These are phyloP conservation scores for Ptilodon capucinus DNA, from an alignment of 2,888 invertebrate genomes.

Conservation along the genomic window DNA sequence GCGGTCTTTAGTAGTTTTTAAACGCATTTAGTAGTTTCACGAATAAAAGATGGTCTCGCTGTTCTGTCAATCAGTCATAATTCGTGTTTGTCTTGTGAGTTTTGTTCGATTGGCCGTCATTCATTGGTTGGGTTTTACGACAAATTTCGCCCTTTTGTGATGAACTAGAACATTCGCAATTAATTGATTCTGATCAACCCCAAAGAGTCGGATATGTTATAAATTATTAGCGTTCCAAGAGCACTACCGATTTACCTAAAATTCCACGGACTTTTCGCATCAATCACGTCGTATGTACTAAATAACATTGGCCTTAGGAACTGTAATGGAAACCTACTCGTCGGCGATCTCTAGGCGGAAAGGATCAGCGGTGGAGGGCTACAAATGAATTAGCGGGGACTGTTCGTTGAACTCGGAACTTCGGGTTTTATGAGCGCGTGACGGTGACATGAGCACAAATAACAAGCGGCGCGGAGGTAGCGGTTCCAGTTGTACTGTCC, in stretches of 20 bases:
- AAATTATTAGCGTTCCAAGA: slow-evolving; percentile 23
- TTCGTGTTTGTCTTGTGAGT: slow-evolving; percentile 34
- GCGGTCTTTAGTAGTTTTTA: too few relatives aligned
- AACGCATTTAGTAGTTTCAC: too few relatives aligned
- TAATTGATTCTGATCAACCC: slow-evolving; percentile 38
- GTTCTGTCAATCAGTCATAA: slow-evolving; percentile 29
- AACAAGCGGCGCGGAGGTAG: slow-evolving; percentile 80
- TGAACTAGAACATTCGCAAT: slow-evolving; percentile 54
- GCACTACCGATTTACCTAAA: slow-evolving; percentile 25
- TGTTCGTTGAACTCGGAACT: slow-evolving; percentile 40
- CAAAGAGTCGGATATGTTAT: slow-evolving; percentile 28
- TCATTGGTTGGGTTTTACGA: slow-evolving; percentile 48
- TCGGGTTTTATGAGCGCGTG: slow-evolving; percentile 70
- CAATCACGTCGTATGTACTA: slow-evolving; percentile 44
- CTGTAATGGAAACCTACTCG: slow-evolving; percentile 75
- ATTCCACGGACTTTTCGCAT: slow-evolving; percentile 40
- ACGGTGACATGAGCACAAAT: slow-evolving; percentile 82
- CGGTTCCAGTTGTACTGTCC: slow-evolving; percentile 80
- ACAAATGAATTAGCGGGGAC: slow-evolving; percentile 63
- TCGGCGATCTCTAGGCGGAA: slow-evolving; percentile 63
- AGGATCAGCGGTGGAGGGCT: slow-evolving; percentile 69
- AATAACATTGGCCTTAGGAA: slow-evolving; percentile 56
- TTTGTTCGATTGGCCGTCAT: slow-evolving; percentile 52
- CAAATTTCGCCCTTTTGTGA: slow-evolving; percentile 54
- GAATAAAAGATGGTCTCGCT: slow-evolving; percentile 8